Evolutionary conservation across 2,888 invertebrate species (phyloP), one percentile per base, ranked within the genome.

Genomic region (Blastobasis adustella): DNA sequence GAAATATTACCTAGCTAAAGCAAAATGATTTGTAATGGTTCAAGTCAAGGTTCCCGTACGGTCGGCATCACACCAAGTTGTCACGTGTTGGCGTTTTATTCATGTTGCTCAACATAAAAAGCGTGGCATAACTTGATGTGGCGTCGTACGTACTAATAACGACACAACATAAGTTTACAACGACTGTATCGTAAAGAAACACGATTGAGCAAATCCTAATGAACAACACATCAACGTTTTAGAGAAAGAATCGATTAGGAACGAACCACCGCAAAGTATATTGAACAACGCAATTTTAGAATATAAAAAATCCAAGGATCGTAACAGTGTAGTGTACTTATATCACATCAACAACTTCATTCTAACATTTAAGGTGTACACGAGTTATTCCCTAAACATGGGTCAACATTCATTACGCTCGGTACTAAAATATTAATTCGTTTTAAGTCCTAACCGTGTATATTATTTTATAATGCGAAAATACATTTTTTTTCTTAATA

Each of bases 381-480:
- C 67, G 68, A 71, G 76, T 69, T 66, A 69, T 65, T 75, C 80
- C 81, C 73, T 72, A 72, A 77, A 76, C 67, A 71, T 66, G 79
- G 82, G 76, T 71, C 76, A 83, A 86, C 83, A 78, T 77, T 70
- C 48, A 79, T 78, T 82, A 83, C 76, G 81, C 69, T 79, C 60
- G 71, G 79, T 87, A 86, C 69, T 86, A 86, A 88, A 88, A 87
- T 86, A 86, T 82, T 79, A 76, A 79, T 84, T 84, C 78, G 71
- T 82, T 82, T 73, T 76, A 75, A 66, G 76, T 69, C n/a, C 84
- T 87, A 86, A 75, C 69, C 65, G 86, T 87, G 88, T 86, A 82
- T 81, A 83, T 65, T 79, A 79, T 74, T 77, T 79, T 83, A 88
- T 85, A 85, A 84, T 86, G 87, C 74, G 85, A 87, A 87, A 88